Evolutionary conservation across 2,113 vertebrate genomes (phyloP), one percentile per base, ranked within the genome.

Genomic region (Tinamus guttatus): DNA sequence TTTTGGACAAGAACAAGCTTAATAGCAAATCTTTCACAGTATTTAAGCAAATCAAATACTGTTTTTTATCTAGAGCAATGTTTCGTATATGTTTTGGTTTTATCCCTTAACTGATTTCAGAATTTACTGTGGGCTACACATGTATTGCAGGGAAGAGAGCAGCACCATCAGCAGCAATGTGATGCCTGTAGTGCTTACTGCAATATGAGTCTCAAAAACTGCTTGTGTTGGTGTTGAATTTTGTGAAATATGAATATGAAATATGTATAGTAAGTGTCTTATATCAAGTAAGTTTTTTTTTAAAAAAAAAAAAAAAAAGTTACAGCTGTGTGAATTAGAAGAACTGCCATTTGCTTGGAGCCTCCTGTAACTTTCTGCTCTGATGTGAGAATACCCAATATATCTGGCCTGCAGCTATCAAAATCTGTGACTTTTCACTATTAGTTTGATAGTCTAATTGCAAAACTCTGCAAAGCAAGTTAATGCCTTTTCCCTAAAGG

Each of bases 401-500:
- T 62, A 58, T 79, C 65, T 64, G 92, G 20, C 81, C 69, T 94
- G 63, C 85, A 87, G 75, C 85, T 87, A 24, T 91, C 87, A 90
- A 24, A 77, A 79, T 87, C 68, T 81, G 60, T 36, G 59, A 45
- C 63, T 91, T 85, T 85, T 95, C n/a, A 27, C 63, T 74, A 13
- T 83, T 83, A 89, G 95, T 91, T 95, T 93, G 89, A 93, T 92
- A 80, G 73, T 69, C 85, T 95, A 91, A 96, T 96, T 94, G 95
- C 85, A 68, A 90, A 93, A 85, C 73, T 82, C 81, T 89, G 88
- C 71, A 84, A 82, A 96, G 92, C 63, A 94, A 95, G 88, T 93
- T 96, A 95, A 96, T 96, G 64, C 95, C 85, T 94, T 90, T 75
- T 96, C 95, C 96, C 97, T 78, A 32, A 96, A 96, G 94, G 89